A percentile compares a stretch with the other conserved stretches of the same genome.
Conservation (phyloP, 1,140 invertebrate species). For the Trissolcus basalis region DNA sequence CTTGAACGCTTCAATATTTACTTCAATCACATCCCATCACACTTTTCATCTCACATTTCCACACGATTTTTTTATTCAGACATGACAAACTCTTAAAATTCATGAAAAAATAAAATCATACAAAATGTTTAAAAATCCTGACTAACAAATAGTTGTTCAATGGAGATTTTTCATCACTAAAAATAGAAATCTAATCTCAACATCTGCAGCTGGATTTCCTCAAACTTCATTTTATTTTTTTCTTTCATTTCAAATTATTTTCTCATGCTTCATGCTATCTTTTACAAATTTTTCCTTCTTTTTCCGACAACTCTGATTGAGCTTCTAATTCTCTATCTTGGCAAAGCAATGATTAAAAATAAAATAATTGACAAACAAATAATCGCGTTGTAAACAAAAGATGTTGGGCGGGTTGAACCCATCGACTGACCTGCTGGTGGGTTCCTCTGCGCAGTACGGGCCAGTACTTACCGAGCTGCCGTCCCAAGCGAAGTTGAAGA, state of each 20-base stretch:
- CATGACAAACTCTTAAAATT: too few species aligned
- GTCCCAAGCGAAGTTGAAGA: slow-evolving; percentile 69
- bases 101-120: too few species aligned
- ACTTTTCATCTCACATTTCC: too few species aligned
- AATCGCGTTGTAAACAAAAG: slow-evolving; percentile 73
- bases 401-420: slow-evolving; percentile 77
- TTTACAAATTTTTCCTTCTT: background rate
- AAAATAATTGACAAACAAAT: slow-evolving; percentile 69
- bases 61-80: too few species aligned
- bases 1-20: background rate
- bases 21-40: background rate
- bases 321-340: slow-evolving; percentile 3
- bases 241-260: too few species aligned
- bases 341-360: slow-evolving; percentile 10
- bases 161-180: too few species aligned
- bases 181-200: too few species aligned
- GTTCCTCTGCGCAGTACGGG: slow-evolving; percentile 77
- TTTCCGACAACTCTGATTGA: slow-evolving; percentile 6
- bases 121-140: too few species aligned
- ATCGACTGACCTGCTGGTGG: slow-evolving; percentile 77
- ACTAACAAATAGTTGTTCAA: too few species aligned
- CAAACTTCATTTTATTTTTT: background rate
- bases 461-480: slow-evolving; percentile 75
- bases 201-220: too few species aligned
- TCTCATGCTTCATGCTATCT: background rate